Evolutionary conservation across 2,888 invertebrate genomes (phyloP).

Genomic region (Aricia artaxerxes): DNA sequence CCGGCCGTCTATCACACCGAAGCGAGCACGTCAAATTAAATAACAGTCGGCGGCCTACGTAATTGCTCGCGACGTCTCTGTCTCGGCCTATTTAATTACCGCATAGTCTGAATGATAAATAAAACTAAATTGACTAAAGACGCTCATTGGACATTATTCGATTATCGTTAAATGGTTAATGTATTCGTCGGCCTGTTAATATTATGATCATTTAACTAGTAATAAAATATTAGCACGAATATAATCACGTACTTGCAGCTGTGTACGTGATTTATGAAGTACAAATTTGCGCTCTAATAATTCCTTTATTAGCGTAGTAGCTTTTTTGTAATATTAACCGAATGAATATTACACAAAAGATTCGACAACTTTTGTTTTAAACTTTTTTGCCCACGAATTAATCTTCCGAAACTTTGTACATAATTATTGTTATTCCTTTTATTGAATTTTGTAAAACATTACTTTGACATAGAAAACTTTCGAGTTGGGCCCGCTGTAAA

Average conservation of each 20-base stretch:
- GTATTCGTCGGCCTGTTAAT: no score
- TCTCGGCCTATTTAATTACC: slow-evolving; percentile 8
- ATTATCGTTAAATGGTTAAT: background rate
- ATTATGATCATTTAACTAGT: no score
- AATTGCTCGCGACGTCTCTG: slow-evolving; percentile 16
- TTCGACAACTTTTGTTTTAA: slow-evolving; percentile 6
- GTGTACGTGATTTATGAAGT: background rate
- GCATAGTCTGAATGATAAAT: background rate
- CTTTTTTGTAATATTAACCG: no score
- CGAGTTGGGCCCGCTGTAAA: background rate
- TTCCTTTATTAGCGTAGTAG: background rate
- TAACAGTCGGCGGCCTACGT: slow-evolving; percentile 11
- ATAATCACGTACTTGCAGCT: no score
- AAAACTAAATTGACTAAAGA: slow-evolving; percentile 19
- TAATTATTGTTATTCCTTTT: slow-evolving; percentile 14
- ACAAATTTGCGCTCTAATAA: background rate
- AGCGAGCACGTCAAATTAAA: slow-evolving; percentile 40
- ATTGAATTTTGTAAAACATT: slow-evolving; percentile 14
- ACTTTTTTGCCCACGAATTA: slow-evolving; percentile 4
- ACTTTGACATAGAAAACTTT: slow-evolving; percentile 3
- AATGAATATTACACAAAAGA: background rate
- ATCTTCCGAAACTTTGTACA: slow-evolving; percentile 22
- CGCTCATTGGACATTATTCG: slow-evolving; percentile 3
- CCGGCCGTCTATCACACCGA: slow-evolving; percentile 56
- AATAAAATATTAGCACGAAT: no score